Base-by-base conservation (phyloP, 1,140 invertebrate species). In the Hermatobates lingyangjiaoensis region DNA sequence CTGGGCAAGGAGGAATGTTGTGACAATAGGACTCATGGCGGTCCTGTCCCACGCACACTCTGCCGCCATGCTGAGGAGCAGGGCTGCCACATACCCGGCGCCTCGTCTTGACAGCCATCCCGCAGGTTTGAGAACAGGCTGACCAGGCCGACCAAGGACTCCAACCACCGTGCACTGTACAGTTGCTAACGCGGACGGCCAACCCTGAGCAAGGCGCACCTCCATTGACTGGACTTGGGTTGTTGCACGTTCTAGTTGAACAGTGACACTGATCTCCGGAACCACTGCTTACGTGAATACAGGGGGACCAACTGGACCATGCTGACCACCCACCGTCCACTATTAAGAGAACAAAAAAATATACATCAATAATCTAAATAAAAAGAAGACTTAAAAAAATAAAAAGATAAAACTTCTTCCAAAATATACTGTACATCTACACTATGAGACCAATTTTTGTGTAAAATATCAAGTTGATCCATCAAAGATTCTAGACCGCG, bases 101-200 rank as follows among this genome's bases (percentile, higher is more conserved):
- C 0, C 83, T 71, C 0, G 82, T 84, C 64, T 89, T 89, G 5
- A 86, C 77, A 0, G 87, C 87, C 14, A 80, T 71, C 18, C 84
- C 81, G 49, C 78, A 83, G 18, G 75, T 79, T 28, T 79, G 72
- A 51, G 83, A 81, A 60, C 88, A 93, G 10, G 79, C 77, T 1
- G 86, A 90, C 84, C 86, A 93, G 0, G 75, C 71, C 0, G 84
- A 86, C 88, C 88, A 93, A 1, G 74, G 66, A 0, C 84, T 86
- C 89, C 89, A 94, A 1, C 78, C 80, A 7, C 88, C 88, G 63
- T 92, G 81, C 38, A 81, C 74, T 0, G 83, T 86, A 61, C 83
- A 87, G 61, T 86, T 86, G 3, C 73, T 70, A 21, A 86, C 83
- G 70, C 51, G 81, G 26, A 60, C 58, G 25, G 54, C 44, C 15